A percentile compares a stretch with the other conserved stretches of the same genome.
These are phyloP conservation scores for Scaptomyza tumidula DNA, from an alignment of 2,888 invertebrate species.

Conservation along the genomic window DNA sequence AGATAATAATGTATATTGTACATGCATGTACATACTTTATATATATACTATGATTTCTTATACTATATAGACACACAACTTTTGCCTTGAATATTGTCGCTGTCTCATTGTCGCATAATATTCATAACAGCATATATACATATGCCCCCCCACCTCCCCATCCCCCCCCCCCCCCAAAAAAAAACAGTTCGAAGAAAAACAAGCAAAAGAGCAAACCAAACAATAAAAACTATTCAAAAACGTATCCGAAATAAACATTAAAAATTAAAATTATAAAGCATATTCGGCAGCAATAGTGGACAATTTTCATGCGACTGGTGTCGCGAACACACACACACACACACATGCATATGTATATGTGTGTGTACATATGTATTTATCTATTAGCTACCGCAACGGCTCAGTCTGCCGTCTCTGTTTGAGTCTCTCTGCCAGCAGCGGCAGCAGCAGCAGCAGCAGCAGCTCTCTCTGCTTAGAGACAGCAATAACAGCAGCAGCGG, in stretches of 20 bases:
- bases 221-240: conserved; percentile 15
- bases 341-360: no score
- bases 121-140: conserved; percentile 26
- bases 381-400: conserved; percentile 18
- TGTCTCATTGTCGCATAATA: conserved; percentile 38
- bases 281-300: conserved; percentile 29
- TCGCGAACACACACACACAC: conserved; percentile 48
- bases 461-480: conserved; percentile 15
- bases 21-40: conserved; percentile 43
- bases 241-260: conserved; percentile 45
- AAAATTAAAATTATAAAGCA: conserved; percentile 52
- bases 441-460: conserved; percentile 20
- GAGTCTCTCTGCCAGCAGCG: conserved; percentile 33
- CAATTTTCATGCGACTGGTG: conserved; percentile 65
- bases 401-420: conserved; percentile 13
- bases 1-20: conserved; percentile 60
- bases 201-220: conserved; percentile 29
- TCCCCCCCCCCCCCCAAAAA: conserved; percentile 58
- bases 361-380: conserved; percentile 17
- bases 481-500: conserved; percentile 14
- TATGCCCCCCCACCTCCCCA: conserved; percentile 52
- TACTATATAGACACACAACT: conserved; percentile 31
- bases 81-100: conserved; percentile 54
- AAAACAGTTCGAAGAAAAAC: conserved; percentile 29
- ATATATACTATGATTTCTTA: background rate